Percentiles rank a stretch among this genome's conserved stretches.
Evolutionary conservation across 1,140 invertebrate genomes (phyloP).

Genomic region (Paracyclopina nana): DNA sequence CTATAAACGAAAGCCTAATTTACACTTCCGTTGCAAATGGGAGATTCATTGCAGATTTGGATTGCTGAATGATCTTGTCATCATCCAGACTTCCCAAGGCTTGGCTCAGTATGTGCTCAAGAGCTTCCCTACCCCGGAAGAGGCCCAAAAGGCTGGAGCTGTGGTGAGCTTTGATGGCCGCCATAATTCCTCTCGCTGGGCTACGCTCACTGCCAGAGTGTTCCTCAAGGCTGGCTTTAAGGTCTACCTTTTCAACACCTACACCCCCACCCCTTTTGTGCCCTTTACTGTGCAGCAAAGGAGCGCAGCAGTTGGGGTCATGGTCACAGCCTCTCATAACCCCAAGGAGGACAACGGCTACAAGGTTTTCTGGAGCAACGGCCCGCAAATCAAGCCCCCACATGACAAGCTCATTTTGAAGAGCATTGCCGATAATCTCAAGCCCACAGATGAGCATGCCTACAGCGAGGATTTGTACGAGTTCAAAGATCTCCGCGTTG

Average conservation of each 20-base stretch:
- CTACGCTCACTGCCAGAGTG: constrained; percentile 62
- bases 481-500: constrained; percentile 25
- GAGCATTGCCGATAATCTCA: constrained; percentile 50
- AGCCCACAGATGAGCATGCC: constrained; percentile 30
- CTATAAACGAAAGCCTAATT: constrained; percentile 20
- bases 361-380: constrained; percentile 91
- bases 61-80: constrained; percentile 91
- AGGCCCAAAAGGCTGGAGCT: constrained; percentile 40
- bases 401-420: constrained; percentile 71
- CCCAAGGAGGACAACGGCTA: constrained; percentile 98
- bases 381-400: constrained; percentile 79
- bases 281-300: constrained; percentile 53
- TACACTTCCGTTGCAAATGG: background rate
- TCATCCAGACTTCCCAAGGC: constrained; percentile 89
- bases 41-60: background rate
- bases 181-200: constrained; percentile 65
- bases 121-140: background rate
- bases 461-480: constrained; percentile 13
- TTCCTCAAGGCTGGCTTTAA: constrained; percentile 53
- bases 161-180: constrained; percentile 88
- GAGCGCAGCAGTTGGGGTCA: constrained; percentile 56
- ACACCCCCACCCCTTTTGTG: constrained; percentile 82
- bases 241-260: constrained; percentile 58
- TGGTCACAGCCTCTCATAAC: constrained; percentile 97
- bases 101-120: constrained; percentile 53